phyloP scores from a whole-genome alignment of 2,113 vertebrate genomes.

The Galeopterus variegatus region DNA sequence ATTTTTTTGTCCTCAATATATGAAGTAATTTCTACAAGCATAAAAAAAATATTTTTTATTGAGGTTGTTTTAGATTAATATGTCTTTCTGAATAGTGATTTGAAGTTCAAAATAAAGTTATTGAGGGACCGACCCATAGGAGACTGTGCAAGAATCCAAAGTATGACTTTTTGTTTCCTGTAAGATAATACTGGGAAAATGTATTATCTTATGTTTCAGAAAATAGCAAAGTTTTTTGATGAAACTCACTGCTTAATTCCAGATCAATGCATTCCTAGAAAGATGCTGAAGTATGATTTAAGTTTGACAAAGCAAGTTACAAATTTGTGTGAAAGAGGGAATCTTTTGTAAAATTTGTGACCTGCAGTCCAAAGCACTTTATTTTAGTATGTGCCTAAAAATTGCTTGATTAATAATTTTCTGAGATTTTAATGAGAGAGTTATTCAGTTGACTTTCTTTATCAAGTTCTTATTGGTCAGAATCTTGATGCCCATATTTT shows the following conservation, averaged over 20 bases:
- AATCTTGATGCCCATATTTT: neutral
- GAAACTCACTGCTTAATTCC: neutral
- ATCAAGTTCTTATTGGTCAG: neutral
- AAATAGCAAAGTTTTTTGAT: neutral
- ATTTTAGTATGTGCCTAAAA: neutral
- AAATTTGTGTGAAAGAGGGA: neutral
- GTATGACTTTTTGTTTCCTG: neutral
- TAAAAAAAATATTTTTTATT: neutral
- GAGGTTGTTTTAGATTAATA: neutral
- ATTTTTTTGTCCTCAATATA: neutral
- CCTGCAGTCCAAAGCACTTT: neutral
- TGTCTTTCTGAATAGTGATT: neutral
- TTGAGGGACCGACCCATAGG: neutral
- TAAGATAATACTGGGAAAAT: neutral
- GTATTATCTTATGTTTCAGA: constrained; percentile 6
- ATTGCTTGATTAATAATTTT: neutral
- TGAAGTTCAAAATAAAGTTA: neutral
- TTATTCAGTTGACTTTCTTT: neutral
- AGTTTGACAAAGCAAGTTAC: neutral
- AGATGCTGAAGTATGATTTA: constrained; percentile 14
- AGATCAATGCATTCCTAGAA: neutral
- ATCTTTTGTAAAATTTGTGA: neutral
- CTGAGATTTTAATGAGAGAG: neutral
- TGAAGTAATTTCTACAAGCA: neutral
- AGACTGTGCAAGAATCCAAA: neutral